Evolutionary conservation across 2,888 invertebrate species (phyloP).

Genomic region (Protodeltote pygarga): DNA sequence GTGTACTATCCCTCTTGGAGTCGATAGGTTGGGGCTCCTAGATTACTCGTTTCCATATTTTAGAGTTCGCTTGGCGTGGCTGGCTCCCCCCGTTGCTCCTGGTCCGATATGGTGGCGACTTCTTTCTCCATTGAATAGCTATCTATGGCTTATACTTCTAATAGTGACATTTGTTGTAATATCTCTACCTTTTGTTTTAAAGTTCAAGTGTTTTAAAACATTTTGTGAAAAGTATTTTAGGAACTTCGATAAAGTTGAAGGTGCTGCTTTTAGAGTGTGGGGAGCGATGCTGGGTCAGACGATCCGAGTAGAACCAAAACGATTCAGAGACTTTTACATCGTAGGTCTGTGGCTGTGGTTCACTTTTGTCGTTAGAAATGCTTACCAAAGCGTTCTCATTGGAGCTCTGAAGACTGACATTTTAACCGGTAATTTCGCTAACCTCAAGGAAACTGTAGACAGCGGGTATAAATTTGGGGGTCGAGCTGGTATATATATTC

Average conservation of each 20-base stretch:
- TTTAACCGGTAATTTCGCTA: conserved; percentile 62
- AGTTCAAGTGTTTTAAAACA: conserved; percentile 55
- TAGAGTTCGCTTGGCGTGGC: conserved; percentile 68
- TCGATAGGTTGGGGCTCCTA: conserved; percentile 63
- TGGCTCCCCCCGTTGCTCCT: conserved; percentile 66
- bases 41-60: conserved; percentile 72
- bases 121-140: conserved; percentile 69
- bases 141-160: conserved; percentile 68
- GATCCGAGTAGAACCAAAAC: conserved; percentile 61
- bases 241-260: conserved; percentile 59
- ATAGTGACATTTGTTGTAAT: conserved; percentile 63
- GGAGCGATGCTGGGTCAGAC: conserved; percentile 73
- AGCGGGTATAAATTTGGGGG: conserved; percentile 70
- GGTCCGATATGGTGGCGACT: conserved; percentile 70
- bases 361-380: conserved; percentile 71
- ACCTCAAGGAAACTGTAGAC: conserved; percentile 63
- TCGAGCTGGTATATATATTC: conserved; percentile 62
- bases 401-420: conserved; percentile 71
- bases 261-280: conserved; percentile 68
- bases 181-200: conserved; percentile 62
- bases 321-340: conserved; percentile 74
- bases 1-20: conserved; percentile 67
- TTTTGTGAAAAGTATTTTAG: conserved; percentile 64
- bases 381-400: conserved; percentile 75
- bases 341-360: conserved; percentile 75